phyloP scores from a whole-genome alignment of 2,113 vertebrate genomes.

The Mus spicilegus region DNA sequence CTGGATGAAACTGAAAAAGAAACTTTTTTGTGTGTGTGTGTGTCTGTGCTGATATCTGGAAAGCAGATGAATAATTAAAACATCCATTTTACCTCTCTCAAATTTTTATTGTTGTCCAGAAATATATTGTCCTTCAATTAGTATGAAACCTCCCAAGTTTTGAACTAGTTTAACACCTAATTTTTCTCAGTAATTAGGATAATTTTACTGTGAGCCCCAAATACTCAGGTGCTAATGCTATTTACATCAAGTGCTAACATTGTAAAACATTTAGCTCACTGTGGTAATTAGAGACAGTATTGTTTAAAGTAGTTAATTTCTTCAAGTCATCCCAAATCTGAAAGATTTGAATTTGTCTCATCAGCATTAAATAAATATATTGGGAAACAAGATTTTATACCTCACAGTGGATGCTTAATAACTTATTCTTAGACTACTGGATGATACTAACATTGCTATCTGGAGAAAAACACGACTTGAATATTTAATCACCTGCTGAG shows the following conservation, averaged over 20 bases:
- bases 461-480: neutral
- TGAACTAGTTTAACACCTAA: neutral
- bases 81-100: neutral
- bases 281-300: neutral
- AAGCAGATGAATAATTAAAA: neutral
- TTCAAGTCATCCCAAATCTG: neutral
- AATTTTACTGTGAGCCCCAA: neutral
- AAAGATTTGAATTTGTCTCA: neutral
- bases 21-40: neutral
- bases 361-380: neutral
- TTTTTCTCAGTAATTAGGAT: neutral
- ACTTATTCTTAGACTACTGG: neutral
- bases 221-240: neutral
- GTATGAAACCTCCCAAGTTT: neutral
- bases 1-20: neutral
- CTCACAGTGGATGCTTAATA: neutral
- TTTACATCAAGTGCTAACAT: neutral
- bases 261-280: constrained; percentile 16
- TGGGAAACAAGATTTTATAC: neutral
- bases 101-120: neutral
- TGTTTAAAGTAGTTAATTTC: neutral
- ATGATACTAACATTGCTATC: neutral
- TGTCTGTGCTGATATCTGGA: neutral
- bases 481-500: constrained; percentile 35
- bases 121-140: neutral